Percentiles rank a stretch among this genome's conserved stretches.
Conservation (phyloP, 1,140 invertebrate species). For the Leptopilina boulardi region DNA sequence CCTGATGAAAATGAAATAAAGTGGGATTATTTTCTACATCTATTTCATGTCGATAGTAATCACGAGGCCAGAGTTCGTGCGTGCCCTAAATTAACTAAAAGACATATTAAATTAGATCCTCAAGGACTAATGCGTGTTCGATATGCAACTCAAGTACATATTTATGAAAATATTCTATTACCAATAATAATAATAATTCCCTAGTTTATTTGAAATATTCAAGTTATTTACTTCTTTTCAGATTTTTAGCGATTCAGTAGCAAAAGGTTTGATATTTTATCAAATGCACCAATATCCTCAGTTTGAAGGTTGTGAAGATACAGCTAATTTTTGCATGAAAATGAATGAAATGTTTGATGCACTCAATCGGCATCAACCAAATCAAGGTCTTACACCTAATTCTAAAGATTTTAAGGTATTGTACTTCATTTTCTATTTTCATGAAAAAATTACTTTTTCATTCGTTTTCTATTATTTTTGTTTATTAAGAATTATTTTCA, state of each 20-base stretch:
- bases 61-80: constrained; percentile 35
- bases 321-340: constrained; percentile 42
- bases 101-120: constrained; percentile 45
- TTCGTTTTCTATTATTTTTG: too few species aligned
- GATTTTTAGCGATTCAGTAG: constrained; percentile 52
- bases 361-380: constrained; percentile 48
- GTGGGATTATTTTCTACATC: constrained; percentile 39
- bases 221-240: constrained; percentile 18
- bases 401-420: constrained; percentile 45
- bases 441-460: too few species aligned
- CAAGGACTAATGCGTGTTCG: constrained; percentile 50
- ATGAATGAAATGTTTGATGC: constrained; percentile 54
- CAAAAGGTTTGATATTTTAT: constrained; percentile 50
- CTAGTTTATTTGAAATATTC: constrained; percentile 3
- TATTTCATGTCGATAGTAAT: constrained; percentile 34
- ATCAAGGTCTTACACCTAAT: constrained; percentile 47
- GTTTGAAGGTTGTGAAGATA: constrained; percentile 49
- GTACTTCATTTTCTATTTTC: too few species aligned
- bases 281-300: constrained; percentile 1
- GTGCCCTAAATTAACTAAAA: constrained; percentile 50
- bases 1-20: neutral
- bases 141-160: constrained; percentile 45
- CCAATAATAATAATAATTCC: too few species aligned
- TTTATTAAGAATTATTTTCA: too few species aligned
- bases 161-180: too few species aligned